phyloP scores from a whole-genome alignment of 2,888 invertebrate genomes.

The Melangyna quadrimaculata region DNA sequence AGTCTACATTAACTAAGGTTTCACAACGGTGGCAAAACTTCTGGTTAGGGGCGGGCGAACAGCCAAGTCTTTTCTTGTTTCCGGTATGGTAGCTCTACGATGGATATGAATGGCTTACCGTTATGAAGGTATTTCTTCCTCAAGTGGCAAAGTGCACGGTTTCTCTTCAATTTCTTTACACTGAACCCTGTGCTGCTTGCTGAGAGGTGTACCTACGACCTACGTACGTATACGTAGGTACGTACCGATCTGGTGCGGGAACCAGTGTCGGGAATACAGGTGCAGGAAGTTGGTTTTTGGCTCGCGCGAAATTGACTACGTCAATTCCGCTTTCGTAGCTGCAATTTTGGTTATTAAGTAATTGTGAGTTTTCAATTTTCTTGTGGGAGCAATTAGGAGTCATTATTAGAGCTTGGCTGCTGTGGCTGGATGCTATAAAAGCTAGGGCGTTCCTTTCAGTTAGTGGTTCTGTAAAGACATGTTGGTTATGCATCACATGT shows the following conservation, averaged over 20 bases:
- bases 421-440: background rate
- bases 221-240: too few relatives aligned
- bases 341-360: constrained; percentile 67
- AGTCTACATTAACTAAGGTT: constrained; percentile 24
- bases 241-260: background rate
- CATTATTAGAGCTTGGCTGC: constrained; percentile 58
- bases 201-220: background rate
- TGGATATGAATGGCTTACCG: constrained; percentile 55
- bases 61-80: constrained; percentile 53
- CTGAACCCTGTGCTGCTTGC: background rate
- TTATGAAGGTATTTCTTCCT: constrained; percentile 46
- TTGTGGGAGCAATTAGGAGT: constrained; percentile 66
- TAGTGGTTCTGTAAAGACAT: constrained; percentile 47
- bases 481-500: constrained; percentile 47
- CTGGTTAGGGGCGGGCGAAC: constrained; percentile 17
- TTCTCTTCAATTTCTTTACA: constrained; percentile 15
- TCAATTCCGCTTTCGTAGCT: constrained; percentile 61
- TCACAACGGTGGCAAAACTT: background rate
- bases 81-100: constrained; percentile 49
- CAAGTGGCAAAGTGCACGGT: constrained; percentile 29
- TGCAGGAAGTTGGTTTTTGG: constrained; percentile 30
- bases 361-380: constrained; percentile 66
- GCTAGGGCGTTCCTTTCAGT: constrained; percentile 35
- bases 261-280: background rate
- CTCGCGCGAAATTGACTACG: constrained; percentile 53